phyloP scores from a whole-genome alignment of 2,888 invertebrate genomes.

The Penaeus monodon region DNA sequence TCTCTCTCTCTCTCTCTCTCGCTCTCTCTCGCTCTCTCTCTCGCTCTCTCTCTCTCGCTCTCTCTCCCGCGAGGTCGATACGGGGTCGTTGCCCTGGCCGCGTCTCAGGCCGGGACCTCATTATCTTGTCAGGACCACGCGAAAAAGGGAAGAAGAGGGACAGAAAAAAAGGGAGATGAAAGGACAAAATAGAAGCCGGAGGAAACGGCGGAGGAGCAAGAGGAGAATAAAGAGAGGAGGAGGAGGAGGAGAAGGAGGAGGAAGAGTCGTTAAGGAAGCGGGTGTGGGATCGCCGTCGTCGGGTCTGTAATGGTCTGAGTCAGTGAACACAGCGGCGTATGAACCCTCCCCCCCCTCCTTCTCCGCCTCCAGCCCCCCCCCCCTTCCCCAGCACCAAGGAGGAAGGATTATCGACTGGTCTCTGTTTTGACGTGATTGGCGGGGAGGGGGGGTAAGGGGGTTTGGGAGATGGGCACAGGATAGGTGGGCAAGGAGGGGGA shows the following conservation, averaged over 20 bases:
- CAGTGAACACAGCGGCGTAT: no score
- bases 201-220: neutral
- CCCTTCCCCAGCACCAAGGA: neutral
- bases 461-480: neutral
- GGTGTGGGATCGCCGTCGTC: neutral
- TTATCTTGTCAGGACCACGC: slow-evolving; percentile 10
- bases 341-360: no score
- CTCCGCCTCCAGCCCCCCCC: no score
- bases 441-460: neutral
- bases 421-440: slow-evolving; percentile 10
- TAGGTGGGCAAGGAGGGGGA: no score
- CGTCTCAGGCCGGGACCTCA: slow-evolving; percentile 3
- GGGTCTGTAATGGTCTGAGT: no score
- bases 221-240: no score
- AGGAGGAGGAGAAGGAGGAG: neutral
- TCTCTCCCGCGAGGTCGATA: slow-evolving; percentile 15
- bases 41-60: neutral
- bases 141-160: neutral
- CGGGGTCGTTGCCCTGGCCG: slow-evolving; percentile 19
- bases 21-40: no score
- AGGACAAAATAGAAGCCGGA: neutral
- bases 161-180: neutral
- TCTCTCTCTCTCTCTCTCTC: neutral
- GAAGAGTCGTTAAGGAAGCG: neutral
- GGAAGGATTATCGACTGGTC: neutral